Percentiles rank a stretch among this genome's conserved stretches.
These are phyloP conservation scores for Galagoides demidoff DNA, from an alignment of 2,797 vertebrate genomes.

Conservation along the genomic window DNA sequence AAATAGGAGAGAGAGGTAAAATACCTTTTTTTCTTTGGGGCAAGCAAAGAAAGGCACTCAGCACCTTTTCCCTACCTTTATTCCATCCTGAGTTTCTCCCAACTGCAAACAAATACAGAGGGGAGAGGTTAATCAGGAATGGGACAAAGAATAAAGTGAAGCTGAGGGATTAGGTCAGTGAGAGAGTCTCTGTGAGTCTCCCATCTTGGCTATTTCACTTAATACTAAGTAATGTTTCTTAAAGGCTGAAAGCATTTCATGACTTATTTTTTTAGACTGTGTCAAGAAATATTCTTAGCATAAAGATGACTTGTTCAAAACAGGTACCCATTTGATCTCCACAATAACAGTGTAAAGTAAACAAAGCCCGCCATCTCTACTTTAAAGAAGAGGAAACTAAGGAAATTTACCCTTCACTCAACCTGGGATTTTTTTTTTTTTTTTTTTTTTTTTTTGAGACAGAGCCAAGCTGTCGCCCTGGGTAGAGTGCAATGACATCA, in stretches of 20 bases:
- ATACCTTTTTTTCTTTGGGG: not conserved
- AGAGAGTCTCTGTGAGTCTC: not conserved
- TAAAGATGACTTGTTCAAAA: conserved; percentile 49
- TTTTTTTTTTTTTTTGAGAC: not conserved
- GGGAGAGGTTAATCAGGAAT: not conserved
- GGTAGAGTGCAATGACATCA: no score
- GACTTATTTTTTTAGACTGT: not conserved
- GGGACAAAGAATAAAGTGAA: not conserved
- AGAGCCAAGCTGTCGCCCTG: no score
- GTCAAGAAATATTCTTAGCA: conserved; percentile 29
- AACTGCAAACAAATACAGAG: not conserved
- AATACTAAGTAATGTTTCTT: not conserved
- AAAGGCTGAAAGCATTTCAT: conserved; percentile 17
- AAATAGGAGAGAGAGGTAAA: not conserved
- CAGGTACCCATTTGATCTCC: not conserved
- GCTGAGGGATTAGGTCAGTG: not conserved
- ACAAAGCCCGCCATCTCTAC: not conserved
- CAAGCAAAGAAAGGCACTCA: not conserved
- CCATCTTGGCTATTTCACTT: not conserved
- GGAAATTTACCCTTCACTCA: not conserved
- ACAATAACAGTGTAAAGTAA: not conserved
- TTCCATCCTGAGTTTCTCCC: not conserved
- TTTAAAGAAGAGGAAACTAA: conserved; percentile 18
- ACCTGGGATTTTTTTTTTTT: not conserved
- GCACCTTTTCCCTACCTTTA: not conserved